These are phyloP conservation scores for Spheniscus mendiculus DNA, from an alignment of 2,113 vertebrate genomes.

Conservation along the genomic window DNA sequence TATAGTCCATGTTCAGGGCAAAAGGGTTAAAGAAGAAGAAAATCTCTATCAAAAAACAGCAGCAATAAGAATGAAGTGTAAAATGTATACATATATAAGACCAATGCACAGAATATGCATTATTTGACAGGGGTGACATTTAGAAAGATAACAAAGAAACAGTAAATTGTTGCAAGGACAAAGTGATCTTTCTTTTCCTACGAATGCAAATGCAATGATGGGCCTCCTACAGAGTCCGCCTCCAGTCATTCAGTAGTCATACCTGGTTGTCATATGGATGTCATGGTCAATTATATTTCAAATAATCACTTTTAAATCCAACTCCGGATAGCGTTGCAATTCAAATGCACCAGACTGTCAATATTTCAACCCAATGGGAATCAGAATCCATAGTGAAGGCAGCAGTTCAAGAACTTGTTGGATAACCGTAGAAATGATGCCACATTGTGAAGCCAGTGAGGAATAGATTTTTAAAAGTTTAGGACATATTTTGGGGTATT, in stretches of 20 bases:
- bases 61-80: neutral
- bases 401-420: neutral
- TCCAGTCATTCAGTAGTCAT: neutral
- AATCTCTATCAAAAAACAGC: neutral
- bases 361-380: neutral
- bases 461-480: neutral
- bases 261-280: neutral
- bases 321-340: neutral
- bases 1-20: neutral
- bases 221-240: neutral
- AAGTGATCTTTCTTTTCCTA: neutral
- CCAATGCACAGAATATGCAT: neutral
- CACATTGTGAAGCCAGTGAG: neutral
- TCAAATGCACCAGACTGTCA: neutral
- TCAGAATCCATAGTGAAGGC: neutral
- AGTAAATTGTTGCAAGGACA: neutral
- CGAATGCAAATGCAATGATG: neutral
- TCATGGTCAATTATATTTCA: neutral
- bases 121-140: neutral
- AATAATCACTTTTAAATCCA: neutral
- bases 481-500: neutral
- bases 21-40: neutral
- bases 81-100: neutral
- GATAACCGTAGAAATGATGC: neutral
- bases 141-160: neutral